Percentiles rank a stretch among this genome's conserved stretches.
phyloP scores from a whole-genome alignment of 2,888 invertebrate genomes.

The Asteroscopus sphinx region DNA sequence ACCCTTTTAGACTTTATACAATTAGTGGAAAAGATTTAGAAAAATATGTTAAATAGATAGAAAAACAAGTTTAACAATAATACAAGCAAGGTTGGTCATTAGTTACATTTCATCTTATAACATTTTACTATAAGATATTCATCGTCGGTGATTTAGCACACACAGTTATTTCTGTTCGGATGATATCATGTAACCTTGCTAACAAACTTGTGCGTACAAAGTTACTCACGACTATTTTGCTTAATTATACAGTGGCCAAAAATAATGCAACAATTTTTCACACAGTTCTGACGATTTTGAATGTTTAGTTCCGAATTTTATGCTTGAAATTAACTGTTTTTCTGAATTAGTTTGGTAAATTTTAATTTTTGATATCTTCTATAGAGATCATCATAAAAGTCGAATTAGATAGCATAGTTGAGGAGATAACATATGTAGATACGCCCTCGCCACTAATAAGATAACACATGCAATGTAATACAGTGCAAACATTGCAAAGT shows the following conservation, averaged over 20 bases:
- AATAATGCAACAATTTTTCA: background rate
- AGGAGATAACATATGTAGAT: background rate
- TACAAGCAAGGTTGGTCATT: conserved; percentile 10
- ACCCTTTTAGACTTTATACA: background rate
- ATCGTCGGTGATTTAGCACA: conserved; percentile 15
- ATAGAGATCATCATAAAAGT: background rate
- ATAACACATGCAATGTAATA: background rate
- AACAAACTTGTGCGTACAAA: conserved; percentile 18
- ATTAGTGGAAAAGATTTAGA: background rate
- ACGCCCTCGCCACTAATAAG: background rate
- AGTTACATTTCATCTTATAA: background rate
- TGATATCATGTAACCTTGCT: conserved; percentile 41
- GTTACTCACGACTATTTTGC: conserved; percentile 23
- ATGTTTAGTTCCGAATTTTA: background rate
- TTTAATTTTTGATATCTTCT: background rate
- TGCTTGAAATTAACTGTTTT: too few species aligned
- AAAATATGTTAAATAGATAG: background rate
- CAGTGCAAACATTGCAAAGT: background rate
- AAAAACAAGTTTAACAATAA: conserved; percentile 1
- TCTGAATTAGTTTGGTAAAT: too few species aligned
- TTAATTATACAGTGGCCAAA: conserved; percentile 2
- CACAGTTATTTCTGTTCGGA: conserved; percentile 36
- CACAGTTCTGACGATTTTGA: background rate
- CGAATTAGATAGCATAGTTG: background rate
- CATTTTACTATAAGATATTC: conserved; percentile 4